A percentile compares a stretch with the other conserved stretches of the same genome.
Conservation (phyloP, 2,888 invertebrate genomes). For the Eugnorisma glareosa region DNA sequence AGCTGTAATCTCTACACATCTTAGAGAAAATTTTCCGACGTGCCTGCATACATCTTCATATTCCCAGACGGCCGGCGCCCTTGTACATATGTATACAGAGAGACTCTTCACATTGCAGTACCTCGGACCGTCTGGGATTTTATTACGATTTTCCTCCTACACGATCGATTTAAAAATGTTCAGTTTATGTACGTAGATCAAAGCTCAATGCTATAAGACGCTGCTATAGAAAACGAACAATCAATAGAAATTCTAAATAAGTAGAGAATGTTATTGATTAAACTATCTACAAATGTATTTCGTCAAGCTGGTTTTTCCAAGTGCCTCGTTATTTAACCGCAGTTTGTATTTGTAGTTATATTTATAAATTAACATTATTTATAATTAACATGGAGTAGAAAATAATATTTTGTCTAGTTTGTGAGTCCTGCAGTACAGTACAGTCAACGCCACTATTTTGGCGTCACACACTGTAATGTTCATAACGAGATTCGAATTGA, state of each 20-base stretch:
- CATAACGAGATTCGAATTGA: constrained; percentile 37
- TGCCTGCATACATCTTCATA: constrained; percentile 11
- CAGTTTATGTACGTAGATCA: neutral
- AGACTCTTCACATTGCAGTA: constrained; percentile 10
- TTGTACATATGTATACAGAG: neutral
- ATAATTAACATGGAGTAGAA: constrained; percentile 2
- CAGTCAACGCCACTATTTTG: neutral
- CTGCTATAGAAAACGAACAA: neutral
- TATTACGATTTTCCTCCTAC: neutral
- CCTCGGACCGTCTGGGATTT: constrained; percentile 1
- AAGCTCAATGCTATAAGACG: neutral
- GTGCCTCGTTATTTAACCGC: constrained; percentile 21
- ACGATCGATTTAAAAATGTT: neutral
- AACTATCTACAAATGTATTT: neutral
- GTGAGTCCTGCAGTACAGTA: neutral
- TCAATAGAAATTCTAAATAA: neutral
- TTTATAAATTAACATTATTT: constrained; percentile 15
- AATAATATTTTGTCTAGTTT: neutral
- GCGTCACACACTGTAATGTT: neutral
- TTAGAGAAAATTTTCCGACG: neutral
- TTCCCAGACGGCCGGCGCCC: constrained; percentile 38
- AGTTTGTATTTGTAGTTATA: constrained; percentile 15
- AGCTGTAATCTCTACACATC: constrained; percentile 24
- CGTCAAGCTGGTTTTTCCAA: constrained; percentile 14
- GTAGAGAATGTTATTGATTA: neutral